Evolutionary conservation across 2,113 vertebrate genomes (phyloP).

Genomic region (Diphyllodes magnificus): DNA sequence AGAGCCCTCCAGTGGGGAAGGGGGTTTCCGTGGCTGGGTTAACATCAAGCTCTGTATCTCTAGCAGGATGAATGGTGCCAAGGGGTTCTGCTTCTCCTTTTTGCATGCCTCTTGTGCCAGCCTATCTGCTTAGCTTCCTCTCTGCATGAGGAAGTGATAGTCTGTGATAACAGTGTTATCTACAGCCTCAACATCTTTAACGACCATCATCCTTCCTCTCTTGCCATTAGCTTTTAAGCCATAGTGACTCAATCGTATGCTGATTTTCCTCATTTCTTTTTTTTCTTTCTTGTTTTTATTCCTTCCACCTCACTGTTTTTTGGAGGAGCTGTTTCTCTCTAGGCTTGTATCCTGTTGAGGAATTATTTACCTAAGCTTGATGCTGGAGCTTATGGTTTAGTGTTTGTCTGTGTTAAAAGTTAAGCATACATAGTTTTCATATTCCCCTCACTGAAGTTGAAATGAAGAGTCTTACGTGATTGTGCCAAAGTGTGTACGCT

Average conservation of each 20-base stretch:
- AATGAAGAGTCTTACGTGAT: background rate
- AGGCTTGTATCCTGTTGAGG: background rate
- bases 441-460: background rate
- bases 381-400: background rate
- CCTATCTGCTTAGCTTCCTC: background rate
- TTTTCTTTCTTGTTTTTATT: background rate
- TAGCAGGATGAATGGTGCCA: background rate
- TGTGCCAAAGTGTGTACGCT: background rate
- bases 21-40: background rate
- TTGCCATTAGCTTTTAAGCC: background rate
- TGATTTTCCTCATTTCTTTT: background rate
- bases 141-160: constrained; percentile 29
- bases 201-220: background rate
- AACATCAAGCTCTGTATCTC: background rate
- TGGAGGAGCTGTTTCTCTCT: background rate
- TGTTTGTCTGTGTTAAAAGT: background rate
- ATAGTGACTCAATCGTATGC: background rate
- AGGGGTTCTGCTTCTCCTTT: constrained; percentile 13
- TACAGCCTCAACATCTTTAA: background rate
- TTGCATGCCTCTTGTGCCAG: background rate
- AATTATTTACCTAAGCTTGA: background rate
- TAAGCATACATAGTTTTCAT: background rate
- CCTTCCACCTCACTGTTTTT: background rate
- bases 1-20: background rate
- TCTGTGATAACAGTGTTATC: background rate